phyloP scores from a whole-genome alignment of 2,113 vertebrate genomes.

The Phrynosoma blainvillii region DNA sequence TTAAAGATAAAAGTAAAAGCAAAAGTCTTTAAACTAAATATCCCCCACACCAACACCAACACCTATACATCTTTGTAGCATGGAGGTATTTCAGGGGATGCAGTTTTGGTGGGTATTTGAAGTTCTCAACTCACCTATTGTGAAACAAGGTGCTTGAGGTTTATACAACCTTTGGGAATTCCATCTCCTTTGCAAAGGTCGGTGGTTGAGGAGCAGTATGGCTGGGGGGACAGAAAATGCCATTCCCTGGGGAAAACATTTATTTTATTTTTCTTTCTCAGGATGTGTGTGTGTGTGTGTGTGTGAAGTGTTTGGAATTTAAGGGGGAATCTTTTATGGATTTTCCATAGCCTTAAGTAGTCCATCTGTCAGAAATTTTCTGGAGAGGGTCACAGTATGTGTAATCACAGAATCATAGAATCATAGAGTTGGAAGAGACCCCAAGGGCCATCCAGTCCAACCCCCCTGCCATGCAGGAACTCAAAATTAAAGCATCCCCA shows the following conservation, averaged over 20 bases:
- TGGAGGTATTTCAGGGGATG: constrained; percentile 9
- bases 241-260: background rate
- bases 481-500: too few relatives aligned
- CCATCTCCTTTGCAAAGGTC: background rate
- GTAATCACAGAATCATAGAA: too few relatives aligned
- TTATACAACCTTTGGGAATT: background rate
- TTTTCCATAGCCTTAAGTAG: constrained; percentile 4
- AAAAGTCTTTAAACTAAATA: background rate
- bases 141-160: background rate
- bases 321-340: constrained; percentile 13
- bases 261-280: background rate
- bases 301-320: constrained; percentile 4
- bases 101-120: constrained; percentile 1
- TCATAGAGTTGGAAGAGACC: too few relatives aligned
- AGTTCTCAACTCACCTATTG: background rate
- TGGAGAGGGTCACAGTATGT: background rate
- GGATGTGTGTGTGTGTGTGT: too few relatives aligned
- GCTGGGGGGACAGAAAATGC: background rate
- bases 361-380: background rate
- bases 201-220: background rate
- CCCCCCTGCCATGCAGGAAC: too few relatives aligned
- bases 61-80: background rate
- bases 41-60: background rate
- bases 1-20: too few relatives aligned
- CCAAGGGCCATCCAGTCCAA: too few relatives aligned